Evolutionary conservation across 1,140 invertebrate species (phyloP).

Genomic region (Lerema accius): DNA sequence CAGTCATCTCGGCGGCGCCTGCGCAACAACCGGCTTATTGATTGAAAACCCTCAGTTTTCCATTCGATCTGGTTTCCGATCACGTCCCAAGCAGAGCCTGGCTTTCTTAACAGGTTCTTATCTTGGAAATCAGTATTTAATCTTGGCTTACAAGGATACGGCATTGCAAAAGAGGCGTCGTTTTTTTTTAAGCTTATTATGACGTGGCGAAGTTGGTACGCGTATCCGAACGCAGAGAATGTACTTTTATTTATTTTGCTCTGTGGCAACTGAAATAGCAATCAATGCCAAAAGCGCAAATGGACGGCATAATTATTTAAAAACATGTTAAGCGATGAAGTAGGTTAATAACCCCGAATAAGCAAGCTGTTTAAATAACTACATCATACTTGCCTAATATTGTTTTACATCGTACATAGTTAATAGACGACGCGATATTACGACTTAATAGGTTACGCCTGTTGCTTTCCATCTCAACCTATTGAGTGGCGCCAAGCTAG

Average conservation of each 20-base stretch:
- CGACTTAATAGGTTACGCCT: slow-evolving; percentile 20
- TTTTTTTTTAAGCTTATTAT: slow-evolving; percentile 9
- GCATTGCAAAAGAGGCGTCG: neutral
- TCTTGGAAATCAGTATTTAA: slow-evolving; percentile 29
- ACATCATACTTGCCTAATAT: neutral
- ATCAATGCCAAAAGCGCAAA: too few species aligned
- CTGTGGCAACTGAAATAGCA: too few species aligned
- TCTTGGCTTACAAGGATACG: slow-evolving; percentile 16
- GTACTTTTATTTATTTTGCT: neutral
- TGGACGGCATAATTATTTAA: too few species aligned
- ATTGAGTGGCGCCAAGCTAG: slow-evolving; percentile 25
- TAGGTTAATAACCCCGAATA: too few species aligned
- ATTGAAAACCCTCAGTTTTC: slow-evolving; percentile 56
- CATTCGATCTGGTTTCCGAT: slow-evolving; percentile 62
- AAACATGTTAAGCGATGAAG: too few species aligned
- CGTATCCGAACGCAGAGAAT: neutral
- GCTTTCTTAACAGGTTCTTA: slow-evolving; percentile 34
- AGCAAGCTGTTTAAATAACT: neutral
- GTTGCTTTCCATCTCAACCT: slow-evolving; percentile 17
- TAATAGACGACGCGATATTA: slow-evolving; percentile 6
- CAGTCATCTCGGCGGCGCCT: slow-evolving; percentile 57
- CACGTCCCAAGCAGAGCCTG: slow-evolving; percentile 50
- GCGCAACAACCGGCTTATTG: slow-evolving; percentile 33
- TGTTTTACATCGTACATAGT: neutral
- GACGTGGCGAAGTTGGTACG: slow-evolving; percentile 3